Evolutionary conservation across 64 coral and sea anemone genomes (phyloP).

Genomic region (Actinia equina): DNA sequence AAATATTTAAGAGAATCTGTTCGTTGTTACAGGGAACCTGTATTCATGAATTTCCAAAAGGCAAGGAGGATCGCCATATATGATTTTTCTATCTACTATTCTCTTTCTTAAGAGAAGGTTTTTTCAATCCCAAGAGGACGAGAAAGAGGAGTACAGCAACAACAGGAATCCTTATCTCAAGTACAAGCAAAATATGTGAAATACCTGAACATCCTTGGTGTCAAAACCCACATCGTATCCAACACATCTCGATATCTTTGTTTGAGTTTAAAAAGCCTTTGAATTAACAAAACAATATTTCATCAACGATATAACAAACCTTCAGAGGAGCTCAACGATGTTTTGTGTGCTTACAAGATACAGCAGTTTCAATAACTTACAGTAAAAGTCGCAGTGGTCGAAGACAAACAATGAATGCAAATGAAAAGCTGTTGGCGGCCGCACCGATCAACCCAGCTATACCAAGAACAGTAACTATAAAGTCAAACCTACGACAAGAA

Average conservation of each 20-base stretch:
- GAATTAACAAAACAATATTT: neutral
- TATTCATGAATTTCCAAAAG: too few relatives aligned
- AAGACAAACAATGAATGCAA: conserved; percentile 75
- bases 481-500: conserved; percentile 72
- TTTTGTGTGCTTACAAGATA: neutral
- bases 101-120: too few relatives aligned
- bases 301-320: neutral
- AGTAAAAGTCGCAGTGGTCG: conserved; percentile 76
- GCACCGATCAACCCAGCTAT: conserved; percentile 68
- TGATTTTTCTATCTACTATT: too few relatives aligned
- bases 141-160: too few relatives aligned
- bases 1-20: too few relatives aligned
- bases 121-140: too few relatives aligned
- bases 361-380: conserved; percentile 38
- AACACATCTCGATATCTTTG: conserved; percentile 87
- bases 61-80: too few relatives aligned
- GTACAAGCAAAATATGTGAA: too few relatives aligned
- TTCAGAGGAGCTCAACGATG: neutral
- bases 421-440: conserved; percentile 53
- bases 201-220: conserved; percentile 84
- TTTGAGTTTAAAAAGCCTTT: conserved; percentile 86
- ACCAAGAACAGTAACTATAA: conserved; percentile 76
- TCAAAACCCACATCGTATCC: conserved; percentile 70
- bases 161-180: too few relatives aligned
- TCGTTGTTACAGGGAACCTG: too few relatives aligned